These are phyloP conservation scores for Phyllopteryx taeniolatus DNA, from an alignment of 2,113 vertebrate species.

Conservation along the genomic window DNA sequence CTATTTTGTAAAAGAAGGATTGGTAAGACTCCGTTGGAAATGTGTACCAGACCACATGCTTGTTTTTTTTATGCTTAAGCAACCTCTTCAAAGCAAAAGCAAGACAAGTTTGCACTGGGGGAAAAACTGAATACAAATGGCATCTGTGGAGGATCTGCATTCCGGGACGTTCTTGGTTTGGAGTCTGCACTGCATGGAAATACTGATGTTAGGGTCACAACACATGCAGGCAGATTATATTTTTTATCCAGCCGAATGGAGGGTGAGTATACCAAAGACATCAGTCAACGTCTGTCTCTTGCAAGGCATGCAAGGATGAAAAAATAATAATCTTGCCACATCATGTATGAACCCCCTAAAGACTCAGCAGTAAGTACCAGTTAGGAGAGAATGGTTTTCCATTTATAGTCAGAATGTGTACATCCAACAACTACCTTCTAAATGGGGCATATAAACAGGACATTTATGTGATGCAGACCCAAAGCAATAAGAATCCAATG, in stretches of 20 bases:
- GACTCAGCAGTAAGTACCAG: not conserved
- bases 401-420: not conserved
- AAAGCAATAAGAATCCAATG: too few relatives aligned
- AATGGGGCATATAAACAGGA: not conserved
- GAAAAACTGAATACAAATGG: too few relatives aligned
- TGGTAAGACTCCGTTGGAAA: not conserved
- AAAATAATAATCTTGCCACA: not conserved
- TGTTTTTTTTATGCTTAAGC: not conserved
- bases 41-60: not conserved
- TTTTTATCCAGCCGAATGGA: not conserved
- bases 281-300: not conserved
- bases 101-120: not conserved
- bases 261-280: not conserved
- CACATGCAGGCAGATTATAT: not conserved
- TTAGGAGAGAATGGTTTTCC: not conserved
- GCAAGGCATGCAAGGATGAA: not conserved
- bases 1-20: constrained; percentile 28
- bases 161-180: too few relatives aligned
- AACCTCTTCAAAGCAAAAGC: not conserved
- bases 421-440: not conserved
- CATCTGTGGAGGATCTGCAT: too few relatives aligned
- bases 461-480: too few relatives aligned
- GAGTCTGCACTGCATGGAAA: too few relatives aligned
- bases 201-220: too few relatives aligned
- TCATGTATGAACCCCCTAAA: not conserved